Evolutionary conservation across 2,113 vertebrate species (phyloP), one percentile per base, ranked within the genome.

Genomic region (Scytalopus superciliaris): DNA sequence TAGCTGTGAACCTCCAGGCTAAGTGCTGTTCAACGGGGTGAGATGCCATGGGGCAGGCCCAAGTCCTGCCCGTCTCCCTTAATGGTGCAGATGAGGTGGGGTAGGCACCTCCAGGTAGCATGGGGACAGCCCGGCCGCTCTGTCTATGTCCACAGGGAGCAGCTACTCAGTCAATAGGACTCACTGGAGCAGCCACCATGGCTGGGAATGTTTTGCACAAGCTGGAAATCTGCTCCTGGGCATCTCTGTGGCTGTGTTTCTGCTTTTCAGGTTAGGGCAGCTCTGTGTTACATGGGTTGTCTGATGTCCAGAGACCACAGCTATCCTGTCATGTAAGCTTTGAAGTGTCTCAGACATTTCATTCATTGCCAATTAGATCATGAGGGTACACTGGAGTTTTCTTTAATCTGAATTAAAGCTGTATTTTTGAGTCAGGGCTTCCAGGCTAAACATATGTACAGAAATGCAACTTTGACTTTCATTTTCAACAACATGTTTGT

Each of bases 121-220:
- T 10, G 10, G 70, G 30, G 13, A 23, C 60, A 72, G 23, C 49
- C 42, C 1, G 0, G 9, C 27, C 1, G 0, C 47, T 3, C 5
- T 30, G 28, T 17, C 55, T 7, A 7, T 52, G 19, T 31, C 10
- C 3, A 1, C 2, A 3, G n/a, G 1, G 19, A 68, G n/a, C 40
- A 76, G 55, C 53, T 28, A 22, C 55, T 63, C 6, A 5, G 37
- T 13, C 49, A 55, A 14, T 12, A 28, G 14, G 27, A 84, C 14
- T n/a, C 10, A 3, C n/a, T 3, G 0, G 19, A 72, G n/a, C 31
- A 56, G 59, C 37, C 28, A 30, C 69, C 1, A 0, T 0, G 1
- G 25, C 49, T 16, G 3, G 11, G 14, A 9, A 8, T 45, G 14
- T 39, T 50, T 70, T 55, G 50, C 8, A 22, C 3, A 9, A 60